Evolutionary conservation across 2,797 vertebrate genomes (phyloP).

Genomic region (Acipenser transmontanus): DNA sequence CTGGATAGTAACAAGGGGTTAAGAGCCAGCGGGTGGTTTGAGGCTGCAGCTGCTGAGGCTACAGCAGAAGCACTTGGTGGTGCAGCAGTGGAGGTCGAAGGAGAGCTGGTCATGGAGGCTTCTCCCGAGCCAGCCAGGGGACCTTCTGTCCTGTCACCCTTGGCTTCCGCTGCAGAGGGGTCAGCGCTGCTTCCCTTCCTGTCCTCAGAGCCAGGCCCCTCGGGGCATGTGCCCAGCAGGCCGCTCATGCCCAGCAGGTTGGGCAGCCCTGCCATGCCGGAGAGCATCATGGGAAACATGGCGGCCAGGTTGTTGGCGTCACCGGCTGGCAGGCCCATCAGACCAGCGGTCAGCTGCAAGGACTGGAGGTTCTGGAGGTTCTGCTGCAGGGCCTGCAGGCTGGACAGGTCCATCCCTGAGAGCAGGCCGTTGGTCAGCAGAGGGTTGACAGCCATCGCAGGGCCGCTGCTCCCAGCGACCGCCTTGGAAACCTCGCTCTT

Average conservation of each 20-base stretch:
- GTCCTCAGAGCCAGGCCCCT: slow-evolving; percentile 56
- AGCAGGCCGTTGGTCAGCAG: slow-evolving; percentile 84
- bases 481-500: slow-evolving; percentile 85
- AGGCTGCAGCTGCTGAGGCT: slow-evolving; percentile 51
- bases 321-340: slow-evolving; percentile 82
- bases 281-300: slow-evolving; percentile 96
- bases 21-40: slow-evolving; percentile 75
- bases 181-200: slow-evolving; percentile 48
- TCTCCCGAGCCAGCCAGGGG: slow-evolving; percentile 38
- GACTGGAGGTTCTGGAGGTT: slow-evolving; percentile 93
- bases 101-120: slow-evolving; percentile 40
- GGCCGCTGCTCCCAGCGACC: slow-evolving; percentile 22
- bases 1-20: slow-evolving; percentile 95
- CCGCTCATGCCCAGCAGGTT: slow-evolving; percentile 82
- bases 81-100: slow-evolving; percentile 68
- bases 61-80: slow-evolving; percentile 71
- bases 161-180: slow-evolving; percentile 47
- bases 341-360: slow-evolving; percentile 83
- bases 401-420: slow-evolving; percentile 78
- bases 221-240: slow-evolving; percentile 65
- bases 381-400: slow-evolving; percentile 90
- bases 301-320: slow-evolving; percentile 80
- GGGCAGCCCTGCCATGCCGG: slow-evolving; percentile 85
- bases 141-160: slow-evolving; percentile 91
- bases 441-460: slow-evolving; percentile 61